These are phyloP conservation scores for Andrena cerasifolii DNA, from an alignment of 1,140 invertebrate species.

Conservation along the genomic window DNA sequence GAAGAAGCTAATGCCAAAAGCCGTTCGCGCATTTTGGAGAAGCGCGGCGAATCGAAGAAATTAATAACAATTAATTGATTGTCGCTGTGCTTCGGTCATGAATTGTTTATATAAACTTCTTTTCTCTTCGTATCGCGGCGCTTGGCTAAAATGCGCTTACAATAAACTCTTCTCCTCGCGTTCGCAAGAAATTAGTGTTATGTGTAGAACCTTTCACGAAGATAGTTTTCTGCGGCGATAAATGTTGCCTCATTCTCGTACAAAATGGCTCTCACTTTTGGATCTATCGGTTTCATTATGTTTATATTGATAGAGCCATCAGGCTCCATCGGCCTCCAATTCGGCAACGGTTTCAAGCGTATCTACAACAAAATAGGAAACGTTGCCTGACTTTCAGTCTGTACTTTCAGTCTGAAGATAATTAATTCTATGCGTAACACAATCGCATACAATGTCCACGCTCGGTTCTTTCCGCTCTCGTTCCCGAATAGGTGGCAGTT, in stretches of 20 bases:
- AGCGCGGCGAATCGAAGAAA: no score
- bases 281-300: conserved; percentile 69
- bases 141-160: no score
- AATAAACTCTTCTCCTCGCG: no score
- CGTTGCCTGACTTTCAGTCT: not conserved
- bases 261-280: conserved; percentile 59
- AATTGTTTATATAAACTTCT: no score
- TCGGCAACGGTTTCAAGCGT: conserved; percentile 43
- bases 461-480: conserved; percentile 32
- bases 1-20: no score
- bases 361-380: conserved; percentile 43
- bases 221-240: conserved; percentile 68
- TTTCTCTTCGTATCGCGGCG: no score
- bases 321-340: conserved; percentile 55
- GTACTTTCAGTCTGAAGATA: no score
- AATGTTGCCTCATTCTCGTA: conserved; percentile 65
- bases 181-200: not conserved
- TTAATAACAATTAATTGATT: no score
- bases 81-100: no score
- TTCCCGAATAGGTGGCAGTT: not conserved
- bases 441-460: not conserved
- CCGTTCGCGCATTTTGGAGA: no score
- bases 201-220: conserved; percentile 66
- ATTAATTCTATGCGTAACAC: not conserved
- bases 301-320: conserved; percentile 52